Conservation (phyloP, 37 sponge, comb jelly and placozoan genomes). For the Diacarnus erythraeanus region DNA sequence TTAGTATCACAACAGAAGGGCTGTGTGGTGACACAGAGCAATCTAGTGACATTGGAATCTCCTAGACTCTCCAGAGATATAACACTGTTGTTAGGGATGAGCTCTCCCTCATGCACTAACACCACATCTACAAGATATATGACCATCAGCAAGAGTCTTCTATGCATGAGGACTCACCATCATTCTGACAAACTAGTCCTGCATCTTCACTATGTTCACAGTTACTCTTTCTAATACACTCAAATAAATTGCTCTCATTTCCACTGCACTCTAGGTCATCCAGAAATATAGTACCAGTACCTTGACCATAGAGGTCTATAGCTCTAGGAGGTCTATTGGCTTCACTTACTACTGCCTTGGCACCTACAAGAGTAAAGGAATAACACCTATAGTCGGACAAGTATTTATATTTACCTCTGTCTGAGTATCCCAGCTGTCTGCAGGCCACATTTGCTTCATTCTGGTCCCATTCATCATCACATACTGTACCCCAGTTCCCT, state of each 20-base stretch:
- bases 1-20: conserved; percentile 8
- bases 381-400: not conserved
- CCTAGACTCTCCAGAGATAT: conserved; percentile 1
- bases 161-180: too few relatives aligned
- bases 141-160: too few relatives aligned
- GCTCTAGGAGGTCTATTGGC: too few relatives aligned
- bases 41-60: not conserved
- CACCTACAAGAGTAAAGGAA: not conserved
- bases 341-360: too few relatives aligned
- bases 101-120: not conserved
- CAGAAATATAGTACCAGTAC: not conserved
- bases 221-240: not conserved
- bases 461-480: not conserved
- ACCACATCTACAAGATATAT: not conserved
- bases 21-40: not conserved
- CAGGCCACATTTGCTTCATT: not conserved
- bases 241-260: conserved; percentile 1
- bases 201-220: conserved; percentile 15
- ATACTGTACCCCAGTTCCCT: not conserved
- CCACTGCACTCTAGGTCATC: conserved; percentile 16
- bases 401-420: not conserved
- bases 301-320: not conserved
- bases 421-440: not conserved
- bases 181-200: not conserved
- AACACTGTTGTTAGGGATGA: not conserved